Conservation (phyloP, 2,888 invertebrate species). For the Didymodactylos carnosus region DNA sequence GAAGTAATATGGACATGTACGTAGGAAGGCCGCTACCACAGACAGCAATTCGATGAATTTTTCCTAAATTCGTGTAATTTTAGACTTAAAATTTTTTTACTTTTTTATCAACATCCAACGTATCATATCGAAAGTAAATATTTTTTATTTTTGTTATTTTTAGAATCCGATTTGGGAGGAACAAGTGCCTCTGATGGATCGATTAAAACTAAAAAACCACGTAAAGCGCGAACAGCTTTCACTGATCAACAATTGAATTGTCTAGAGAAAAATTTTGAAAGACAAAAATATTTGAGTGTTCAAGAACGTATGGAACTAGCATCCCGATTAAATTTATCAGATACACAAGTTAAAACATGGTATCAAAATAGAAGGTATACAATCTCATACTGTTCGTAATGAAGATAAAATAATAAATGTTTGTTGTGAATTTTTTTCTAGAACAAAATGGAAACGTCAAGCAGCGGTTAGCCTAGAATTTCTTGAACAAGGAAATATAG, state of each 20-base stretch:
- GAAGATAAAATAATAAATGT: background rate
- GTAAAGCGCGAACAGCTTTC: conserved; percentile 90
- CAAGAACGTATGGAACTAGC: conserved; percentile 95
- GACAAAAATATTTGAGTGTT: conserved; percentile 54
- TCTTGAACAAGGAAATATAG: conserved; percentile 64
- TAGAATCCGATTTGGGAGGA: background rate
- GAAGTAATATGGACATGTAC: too few species aligned
- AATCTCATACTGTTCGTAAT: background rate
- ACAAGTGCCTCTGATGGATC: background rate
- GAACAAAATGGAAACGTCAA: conserved; percentile 15
- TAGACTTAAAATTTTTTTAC: background rate
- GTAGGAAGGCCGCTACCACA: too few species aligned
- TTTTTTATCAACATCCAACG: background rate
- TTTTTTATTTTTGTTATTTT: background rate
- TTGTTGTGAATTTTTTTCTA: background rate
- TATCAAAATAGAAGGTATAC: conserved; percentile 61
- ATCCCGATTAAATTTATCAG: conserved; percentile 70
- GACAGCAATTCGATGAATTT: too few species aligned
- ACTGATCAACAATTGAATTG: conserved; percentile 82
- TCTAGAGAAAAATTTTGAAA: conserved; percentile 81
- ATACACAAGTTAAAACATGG: conserved; percentile 99
- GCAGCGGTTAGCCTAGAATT: conserved; percentile 7
- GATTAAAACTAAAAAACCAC: conserved; percentile 54
- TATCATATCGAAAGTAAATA: background rate
- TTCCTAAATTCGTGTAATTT: too few species aligned